phyloP scores from a whole-genome alignment of 2,113 vertebrate species.

The Psittacula cyanocephala region DNA sequence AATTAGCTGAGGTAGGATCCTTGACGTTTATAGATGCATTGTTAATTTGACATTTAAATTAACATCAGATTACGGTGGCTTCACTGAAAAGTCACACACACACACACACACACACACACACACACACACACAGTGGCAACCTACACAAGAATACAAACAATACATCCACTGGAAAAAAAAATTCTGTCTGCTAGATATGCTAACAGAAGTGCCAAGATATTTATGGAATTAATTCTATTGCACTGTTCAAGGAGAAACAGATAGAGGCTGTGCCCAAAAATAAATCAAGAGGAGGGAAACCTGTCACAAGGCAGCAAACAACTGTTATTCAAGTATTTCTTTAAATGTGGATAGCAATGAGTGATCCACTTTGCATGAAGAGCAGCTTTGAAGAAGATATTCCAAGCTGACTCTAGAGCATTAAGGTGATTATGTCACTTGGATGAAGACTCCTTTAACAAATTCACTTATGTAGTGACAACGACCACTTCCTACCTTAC shows the following conservation, averaged over 20 bases:
- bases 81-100: slow-evolving; percentile 1
- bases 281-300: slow-evolving; percentile 21
- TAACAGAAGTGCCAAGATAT: slow-evolving; percentile 17
- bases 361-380: background rate
- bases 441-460: background rate
- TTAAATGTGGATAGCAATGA: background rate
- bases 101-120: background rate
- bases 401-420: background rate
- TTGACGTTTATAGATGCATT: slow-evolving; percentile 28
- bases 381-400: background rate
- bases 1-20: slow-evolving; percentile 61
- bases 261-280: slow-evolving; percentile 48
- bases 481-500: background rate
- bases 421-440: slow-evolving; percentile 20
- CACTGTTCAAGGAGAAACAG: slow-evolving; percentile 27
- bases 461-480: background rate
- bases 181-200: background rate
- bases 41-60: slow-evolving; percentile 66
- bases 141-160: slow-evolving; percentile 34
- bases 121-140: background rate
- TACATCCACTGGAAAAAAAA: background rate
- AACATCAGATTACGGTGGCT: slow-evolving; percentile 42
- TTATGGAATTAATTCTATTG: slow-evolving; percentile 59
- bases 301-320: slow-evolving; percentile 37
- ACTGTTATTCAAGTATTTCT: slow-evolving; percentile 4